Evolutionary conservation across 2,113 vertebrate genomes (phyloP).

Genomic region (Philantomba maxwellii): DNA sequence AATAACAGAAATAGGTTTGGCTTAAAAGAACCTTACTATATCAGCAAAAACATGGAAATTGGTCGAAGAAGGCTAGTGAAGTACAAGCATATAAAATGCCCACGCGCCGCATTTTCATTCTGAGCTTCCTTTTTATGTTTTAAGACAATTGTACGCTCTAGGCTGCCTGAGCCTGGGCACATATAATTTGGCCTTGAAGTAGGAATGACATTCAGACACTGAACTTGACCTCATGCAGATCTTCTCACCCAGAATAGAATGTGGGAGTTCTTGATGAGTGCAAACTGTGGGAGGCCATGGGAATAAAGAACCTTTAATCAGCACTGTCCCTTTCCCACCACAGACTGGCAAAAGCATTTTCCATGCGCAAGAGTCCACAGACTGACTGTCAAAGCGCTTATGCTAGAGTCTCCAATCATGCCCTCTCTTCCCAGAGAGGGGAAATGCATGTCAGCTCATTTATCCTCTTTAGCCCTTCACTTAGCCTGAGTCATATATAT

Average conservation of each 20-base stretch:
- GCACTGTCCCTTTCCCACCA: background rate
- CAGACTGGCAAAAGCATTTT: background rate
- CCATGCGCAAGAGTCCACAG: background rate
- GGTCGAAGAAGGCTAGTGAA: background rate
- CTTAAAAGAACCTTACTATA: background rate
- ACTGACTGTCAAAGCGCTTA: background rate
- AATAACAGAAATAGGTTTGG: background rate
- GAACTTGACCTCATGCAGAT: background rate
- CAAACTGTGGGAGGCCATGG: background rate
- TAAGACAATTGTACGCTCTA: background rate
- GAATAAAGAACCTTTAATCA: background rate
- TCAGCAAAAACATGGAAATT: background rate
- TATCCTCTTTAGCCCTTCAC: background rate
- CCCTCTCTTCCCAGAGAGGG: background rate
- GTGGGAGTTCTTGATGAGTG: background rate
- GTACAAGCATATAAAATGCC: background rate
- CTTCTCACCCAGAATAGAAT: background rate
- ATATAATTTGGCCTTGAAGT: background rate
- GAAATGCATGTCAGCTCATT: background rate
- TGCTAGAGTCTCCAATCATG: background rate
- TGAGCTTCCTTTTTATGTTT: background rate
- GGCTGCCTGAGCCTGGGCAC: background rate
- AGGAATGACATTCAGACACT: background rate
- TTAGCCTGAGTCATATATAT: slow-evolving; percentile 1
- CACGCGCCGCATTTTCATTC: background rate